Evolutionary conservation across 1,140 invertebrate genomes (phyloP), one percentile per base, ranked within the genome.

Genomic region (Philaenus spumarius): DNA sequence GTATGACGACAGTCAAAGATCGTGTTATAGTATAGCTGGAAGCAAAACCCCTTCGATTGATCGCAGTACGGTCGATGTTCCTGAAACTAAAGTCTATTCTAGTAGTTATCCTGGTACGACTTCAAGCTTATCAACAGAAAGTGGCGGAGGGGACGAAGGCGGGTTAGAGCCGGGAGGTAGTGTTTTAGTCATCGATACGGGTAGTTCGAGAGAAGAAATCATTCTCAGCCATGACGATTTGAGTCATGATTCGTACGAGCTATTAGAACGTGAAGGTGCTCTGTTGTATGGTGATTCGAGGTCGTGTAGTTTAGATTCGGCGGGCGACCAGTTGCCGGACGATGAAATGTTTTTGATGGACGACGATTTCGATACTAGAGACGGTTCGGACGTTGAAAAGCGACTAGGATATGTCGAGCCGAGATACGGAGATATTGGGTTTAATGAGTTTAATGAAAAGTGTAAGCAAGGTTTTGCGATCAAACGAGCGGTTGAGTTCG

Each of bases 241-340:
- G 3, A 90, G 88, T 11, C 90, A 92, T 70, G 90, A 92, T 71
- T 92, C 89, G 62, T 93, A 92, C 71, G 90, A 93, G 67, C 70
- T 92, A 14, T 76, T 92, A 40, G 89, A 93, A 70, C 64, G 67
- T 54, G 68, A 71, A 52, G 60, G 55, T 14, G 15, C 19, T n/a
- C 48, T 53, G 45, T 24, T 53, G 26, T 63, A 60, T 52, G 55
- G 43, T 43, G 61, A 65, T 12, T 60, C 60, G 14, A 26, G 58
- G 39, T 65, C 30, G 23, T 63, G 82, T 66, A 84, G 82, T 46
- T 70, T 85, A 23, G 83, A 84, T 69, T 86, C 84, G 2, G 82
- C 82, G 50, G 84, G 84, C 66, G 83, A 84, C 61, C 71, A 83
- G 62, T 78, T 80, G 1, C 81, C 80, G 24, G 83, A 85, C 64